These are phyloP conservation scores for Drosophila punjabiensis DNA, from an alignment of 1,140 invertebrate species.

Conservation along the genomic window DNA sequence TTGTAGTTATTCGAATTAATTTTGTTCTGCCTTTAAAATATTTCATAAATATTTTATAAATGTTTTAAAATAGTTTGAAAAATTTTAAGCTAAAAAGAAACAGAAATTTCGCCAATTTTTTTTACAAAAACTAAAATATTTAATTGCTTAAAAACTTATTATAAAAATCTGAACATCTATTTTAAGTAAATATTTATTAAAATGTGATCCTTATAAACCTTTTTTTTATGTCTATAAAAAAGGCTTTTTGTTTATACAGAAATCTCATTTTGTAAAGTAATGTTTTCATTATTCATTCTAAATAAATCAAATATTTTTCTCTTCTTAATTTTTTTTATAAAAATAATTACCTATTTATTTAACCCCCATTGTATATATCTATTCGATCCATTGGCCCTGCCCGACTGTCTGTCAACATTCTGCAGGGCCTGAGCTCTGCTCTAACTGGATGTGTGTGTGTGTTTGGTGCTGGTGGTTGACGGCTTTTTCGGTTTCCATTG, in stretches of 20 bases:
- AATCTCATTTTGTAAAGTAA: too few species aligned
- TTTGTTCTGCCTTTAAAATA: too few species aligned
- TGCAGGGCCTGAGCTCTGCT: constrained; percentile 21
- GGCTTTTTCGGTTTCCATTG: constrained; percentile 61
- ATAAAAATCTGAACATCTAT: not conserved
- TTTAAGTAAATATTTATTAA: not conserved
- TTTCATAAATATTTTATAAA: too few species aligned
- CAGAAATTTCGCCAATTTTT: too few species aligned
- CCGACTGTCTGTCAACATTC: constrained; percentile 68
- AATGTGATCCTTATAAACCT: not conserved
- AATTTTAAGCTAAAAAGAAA: too few species aligned
- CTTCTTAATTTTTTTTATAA: not conserved
- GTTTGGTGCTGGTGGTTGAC: constrained; percentile 66
- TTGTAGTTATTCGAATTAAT: too few species aligned
- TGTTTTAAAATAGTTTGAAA: too few species aligned
- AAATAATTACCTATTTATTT: constrained; percentile 3
- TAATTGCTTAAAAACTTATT: not conserved
- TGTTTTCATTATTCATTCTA: too few species aligned
- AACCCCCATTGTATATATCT: constrained; percentile 11
- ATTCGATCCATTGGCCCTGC: constrained; percentile 14
- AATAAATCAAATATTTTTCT: too few species aligned
- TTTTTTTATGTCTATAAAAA: not conserved
- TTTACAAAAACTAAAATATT: not conserved
- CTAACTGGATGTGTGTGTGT: not conserved
- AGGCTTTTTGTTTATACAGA: too few species aligned